Conservation (phyloP, 2,113 vertebrate species). For the Neogobius melanostomus region DNA sequence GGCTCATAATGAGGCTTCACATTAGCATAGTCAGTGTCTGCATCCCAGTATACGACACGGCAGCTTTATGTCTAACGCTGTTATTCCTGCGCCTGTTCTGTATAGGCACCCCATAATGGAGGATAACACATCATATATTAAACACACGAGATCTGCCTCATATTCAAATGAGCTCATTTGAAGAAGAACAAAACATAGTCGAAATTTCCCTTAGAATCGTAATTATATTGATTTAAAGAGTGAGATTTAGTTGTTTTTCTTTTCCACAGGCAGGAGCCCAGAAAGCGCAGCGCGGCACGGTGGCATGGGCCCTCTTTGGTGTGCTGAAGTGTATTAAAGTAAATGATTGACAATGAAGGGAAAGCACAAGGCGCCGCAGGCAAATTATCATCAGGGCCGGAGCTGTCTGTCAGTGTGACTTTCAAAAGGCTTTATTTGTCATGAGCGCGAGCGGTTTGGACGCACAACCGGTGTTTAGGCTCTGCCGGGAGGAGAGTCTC, state of each 20-base stretch:
- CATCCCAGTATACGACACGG: conserved; percentile 46
- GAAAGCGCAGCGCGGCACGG: conserved; percentile 30
- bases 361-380: conserved; percentile 49
- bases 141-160: conserved; percentile 47
- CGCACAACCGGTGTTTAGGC: conserved; percentile 6
- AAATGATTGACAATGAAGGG: conserved; percentile 69
- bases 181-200: conserved; percentile 31
- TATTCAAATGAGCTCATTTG: conserved; percentile 71
- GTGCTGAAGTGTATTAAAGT: conserved; percentile 61
- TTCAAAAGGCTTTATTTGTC: conserved; percentile 28
- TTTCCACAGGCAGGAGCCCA: conserved; percentile 40
- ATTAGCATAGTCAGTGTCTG: conserved; percentile 73
- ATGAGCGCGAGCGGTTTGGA: conserved; percentile 3
- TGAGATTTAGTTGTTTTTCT: conserved; percentile 56
- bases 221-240: conserved; percentile 70
- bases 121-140: conserved; percentile 70
- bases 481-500: conserved; percentile 10
- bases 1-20: conserved; percentile 71
- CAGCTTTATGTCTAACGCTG: conserved; percentile 70
- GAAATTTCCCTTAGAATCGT: conserved; percentile 63
- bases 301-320: conserved; percentile 35
- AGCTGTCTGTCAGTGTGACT: conserved; percentile 26
- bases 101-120: conserved; percentile 63
- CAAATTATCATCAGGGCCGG: conserved; percentile 47
- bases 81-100: conserved; percentile 64